Conservation (phyloP, 2,888 invertebrate species). For the Heliothis peltigera region DNA sequence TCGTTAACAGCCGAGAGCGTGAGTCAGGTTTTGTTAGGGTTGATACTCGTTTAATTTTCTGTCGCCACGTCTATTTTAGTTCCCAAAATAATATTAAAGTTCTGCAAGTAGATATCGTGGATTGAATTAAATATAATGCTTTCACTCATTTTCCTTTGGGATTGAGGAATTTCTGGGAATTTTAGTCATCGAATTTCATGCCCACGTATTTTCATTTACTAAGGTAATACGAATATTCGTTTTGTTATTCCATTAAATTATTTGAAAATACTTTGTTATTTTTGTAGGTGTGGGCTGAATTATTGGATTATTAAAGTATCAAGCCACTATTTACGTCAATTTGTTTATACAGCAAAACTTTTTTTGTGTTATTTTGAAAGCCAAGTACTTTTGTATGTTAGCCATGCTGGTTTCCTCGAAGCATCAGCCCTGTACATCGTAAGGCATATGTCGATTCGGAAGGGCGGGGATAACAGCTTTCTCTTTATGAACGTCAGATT, state of each 20-base stretch:
- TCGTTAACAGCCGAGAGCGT: slow-evolving; percentile 52
- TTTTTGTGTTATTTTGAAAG: too few relatives aligned
- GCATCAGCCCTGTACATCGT: slow-evolving; percentile 39
- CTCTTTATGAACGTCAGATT: slow-evolving; percentile 46
- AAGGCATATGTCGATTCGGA: slow-evolving; percentile 22
- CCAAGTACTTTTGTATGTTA: too few relatives aligned
- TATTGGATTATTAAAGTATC: too few relatives aligned
- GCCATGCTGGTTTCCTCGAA: not conserved
- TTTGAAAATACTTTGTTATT: not conserved
- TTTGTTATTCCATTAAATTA: slow-evolving; percentile 3
- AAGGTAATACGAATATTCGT: slow-evolving; percentile 11
- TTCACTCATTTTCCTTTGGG: slow-evolving; percentile 40
- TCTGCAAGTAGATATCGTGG: slow-evolving; percentile 33
- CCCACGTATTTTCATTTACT: slow-evolving; percentile 9
- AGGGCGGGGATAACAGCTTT: slow-evolving; percentile 34
- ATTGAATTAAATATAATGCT: slow-evolving; percentile 54
- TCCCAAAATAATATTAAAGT: slow-evolving; percentile 54
- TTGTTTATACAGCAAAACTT: too few relatives aligned
- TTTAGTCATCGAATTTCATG: slow-evolving; percentile 25
- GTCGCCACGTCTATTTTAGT: slow-evolving; percentile 29
- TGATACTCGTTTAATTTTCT: slow-evolving; percentile 46
- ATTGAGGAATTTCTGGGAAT: slow-evolving; percentile 29
- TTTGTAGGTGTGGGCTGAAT: not conserved
- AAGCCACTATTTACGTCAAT: too few relatives aligned
- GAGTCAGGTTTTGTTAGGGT: slow-evolving; percentile 59